Evolutionary conservation across 1,140 invertebrate genomes (phyloP), one percentile per base, ranked within the genome.

Genomic region (Ceratosolen solmsi): DNA sequence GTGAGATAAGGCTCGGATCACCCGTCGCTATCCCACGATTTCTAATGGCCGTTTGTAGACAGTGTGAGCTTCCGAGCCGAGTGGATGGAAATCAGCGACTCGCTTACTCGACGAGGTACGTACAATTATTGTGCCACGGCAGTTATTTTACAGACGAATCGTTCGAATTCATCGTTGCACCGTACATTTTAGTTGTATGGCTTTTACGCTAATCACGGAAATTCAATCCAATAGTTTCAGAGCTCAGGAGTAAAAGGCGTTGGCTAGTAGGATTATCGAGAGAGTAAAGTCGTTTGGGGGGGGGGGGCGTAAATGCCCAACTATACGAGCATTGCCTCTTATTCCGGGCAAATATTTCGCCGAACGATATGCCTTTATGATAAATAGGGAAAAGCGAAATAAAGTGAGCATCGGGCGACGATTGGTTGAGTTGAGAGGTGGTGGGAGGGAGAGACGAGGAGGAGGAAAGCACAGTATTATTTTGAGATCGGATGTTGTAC

Each of bases 21-120:
- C 60, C 60, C 27, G 60, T 20, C 60, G 60, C 60, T 63, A 63
- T 63, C 63, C 63, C 63, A 68, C 63, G 63, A 68, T 68, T 68
- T 68, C 63, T 68, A 68, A 68, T 68, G 15, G 33, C 63, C 22
- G 33, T 63, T 63, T 63, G 60, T 63, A 63, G 60, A 63, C 30
- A 63, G 17, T 63, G 25, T 25, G 25, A 63, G 30, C 30, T 63
- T 2, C 60, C 17, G 27, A 3, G 13, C 3, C 1, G 60, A 27
- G 60, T 5, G 7, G 30, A 63, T 33, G 27, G 60, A 63, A 63
- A 63, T 63, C 30, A n/a, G 13, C 30, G 60, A 27, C n/a, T 33
- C 33, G 33, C 13, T 27, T 63, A n/a, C n/a, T n/a, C 17, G 11
- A 17, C 30, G 25, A 63, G 60, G 27, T 63, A 63, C 25, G 27